A percentile compares a stretch with the other conserved stretches of the same genome.
phyloP scores from a whole-genome alignment of 1,140 invertebrate genomes.

The Ganaspis sp. region DNA sequence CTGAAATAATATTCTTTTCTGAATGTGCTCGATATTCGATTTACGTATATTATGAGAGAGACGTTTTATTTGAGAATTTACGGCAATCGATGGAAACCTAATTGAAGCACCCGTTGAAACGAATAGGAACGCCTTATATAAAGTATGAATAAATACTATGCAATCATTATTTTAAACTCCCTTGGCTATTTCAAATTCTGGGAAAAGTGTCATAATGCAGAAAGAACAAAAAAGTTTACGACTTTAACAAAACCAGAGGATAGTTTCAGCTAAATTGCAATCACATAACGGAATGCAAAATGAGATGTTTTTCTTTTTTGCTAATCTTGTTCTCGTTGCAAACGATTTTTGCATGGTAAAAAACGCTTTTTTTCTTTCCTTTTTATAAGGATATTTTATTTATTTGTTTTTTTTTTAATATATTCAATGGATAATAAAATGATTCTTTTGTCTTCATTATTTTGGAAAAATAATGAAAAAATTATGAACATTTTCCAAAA shows the following conservation, averaged over 20 bases:
- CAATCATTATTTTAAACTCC: background rate
- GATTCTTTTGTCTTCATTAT: too few relatives aligned
- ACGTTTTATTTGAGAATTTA: background rate
- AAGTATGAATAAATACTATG: background rate
- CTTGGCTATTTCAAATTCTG: background rate
- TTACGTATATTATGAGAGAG: background rate
- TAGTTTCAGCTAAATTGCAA: background rate
- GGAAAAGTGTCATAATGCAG: background rate
- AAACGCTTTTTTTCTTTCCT: background rate
- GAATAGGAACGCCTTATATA: background rate
- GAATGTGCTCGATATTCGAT: background rate
- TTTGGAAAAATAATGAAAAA: too few relatives aligned
- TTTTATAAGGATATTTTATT: background rate
- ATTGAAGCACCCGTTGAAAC: background rate
- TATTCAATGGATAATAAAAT: too few relatives aligned
- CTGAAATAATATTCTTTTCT: background rate
- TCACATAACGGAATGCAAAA: slow-evolving; percentile 8
- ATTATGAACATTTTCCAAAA: too few relatives aligned
- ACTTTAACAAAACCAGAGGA: background rate
- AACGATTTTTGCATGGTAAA: too few relatives aligned
- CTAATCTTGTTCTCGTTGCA: background rate
- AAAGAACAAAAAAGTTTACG: slow-evolving; percentile 5
- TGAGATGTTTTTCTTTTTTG: background rate
- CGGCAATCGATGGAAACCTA: background rate
- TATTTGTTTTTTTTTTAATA: too few relatives aligned